A percentile compares a stretch with the other conserved stretches of the same genome.
These are phyloP conservation scores for Colaptes auratus DNA, from an alignment of 2,113 vertebrate species.

Conservation along the genomic window DNA sequence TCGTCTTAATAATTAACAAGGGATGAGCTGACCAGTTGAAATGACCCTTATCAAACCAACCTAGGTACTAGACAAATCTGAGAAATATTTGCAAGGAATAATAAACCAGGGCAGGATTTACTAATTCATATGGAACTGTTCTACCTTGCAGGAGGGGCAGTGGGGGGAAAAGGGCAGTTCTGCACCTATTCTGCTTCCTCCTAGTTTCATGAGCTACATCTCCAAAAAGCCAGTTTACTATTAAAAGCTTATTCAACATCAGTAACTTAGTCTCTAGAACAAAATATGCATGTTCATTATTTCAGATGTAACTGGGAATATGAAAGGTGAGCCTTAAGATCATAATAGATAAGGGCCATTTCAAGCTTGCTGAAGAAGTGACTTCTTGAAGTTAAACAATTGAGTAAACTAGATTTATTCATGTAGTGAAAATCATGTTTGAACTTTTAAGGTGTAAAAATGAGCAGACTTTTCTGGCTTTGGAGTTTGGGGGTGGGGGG, in stretches of 20 bases:
- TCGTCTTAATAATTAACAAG: neutral
- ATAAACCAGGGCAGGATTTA: neutral
- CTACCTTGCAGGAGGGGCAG: accelerated
- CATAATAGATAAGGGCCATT: neutral
- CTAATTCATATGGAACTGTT: neutral
- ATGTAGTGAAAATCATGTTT: neutral
- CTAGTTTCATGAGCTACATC: neutral
- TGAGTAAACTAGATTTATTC: neutral
- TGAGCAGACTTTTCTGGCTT: accelerated
- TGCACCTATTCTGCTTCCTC: neutral
- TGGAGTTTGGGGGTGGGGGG: too few species aligned
- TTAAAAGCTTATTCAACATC: neutral
- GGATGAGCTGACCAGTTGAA: neutral
- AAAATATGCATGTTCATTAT: neutral
- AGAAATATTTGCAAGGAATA: neutral
- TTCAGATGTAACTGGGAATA: neutral
- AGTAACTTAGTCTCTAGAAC: neutral
- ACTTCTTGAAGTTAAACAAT: neutral
- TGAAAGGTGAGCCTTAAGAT: neutral
- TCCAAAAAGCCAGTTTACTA: neutral
- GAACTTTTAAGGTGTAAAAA: neutral
- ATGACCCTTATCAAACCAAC: neutral
- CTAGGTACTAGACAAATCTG: neutral
- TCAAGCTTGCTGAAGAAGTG: neutral
- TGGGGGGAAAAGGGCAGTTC: neutral